Conservation (phyloP, 2,888 invertebrate genomes). For the Tricholauxania praeusta region DNA sequence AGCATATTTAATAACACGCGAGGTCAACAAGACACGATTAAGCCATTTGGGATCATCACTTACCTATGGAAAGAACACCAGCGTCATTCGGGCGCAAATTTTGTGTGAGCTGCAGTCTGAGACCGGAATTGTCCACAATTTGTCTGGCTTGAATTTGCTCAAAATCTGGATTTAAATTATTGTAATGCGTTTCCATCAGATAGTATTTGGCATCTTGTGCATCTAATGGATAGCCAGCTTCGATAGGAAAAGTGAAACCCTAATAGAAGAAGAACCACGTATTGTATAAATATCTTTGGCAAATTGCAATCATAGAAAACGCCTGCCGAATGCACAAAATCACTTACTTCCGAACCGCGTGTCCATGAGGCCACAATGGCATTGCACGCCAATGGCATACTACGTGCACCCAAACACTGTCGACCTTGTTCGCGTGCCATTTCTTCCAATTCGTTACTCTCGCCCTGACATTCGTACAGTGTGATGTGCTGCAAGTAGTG, state of each 20-base stretch:
- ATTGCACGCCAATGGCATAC: slow-evolving; percentile 71
- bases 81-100: slow-evolving; percentile 74
- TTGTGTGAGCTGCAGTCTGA: slow-evolving; percentile 74
- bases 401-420: slow-evolving; percentile 71
- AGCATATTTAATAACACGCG: no score
- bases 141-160: slow-evolving; percentile 53
- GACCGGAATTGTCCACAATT: slow-evolving; percentile 73
- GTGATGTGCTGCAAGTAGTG: slow-evolving; percentile 75
- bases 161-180: slow-evolving; percentile 69
- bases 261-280: slow-evolving; percentile 47
- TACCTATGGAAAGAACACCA: slow-evolving; percentile 72
- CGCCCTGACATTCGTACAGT: slow-evolving; percentile 75
- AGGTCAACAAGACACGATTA: neutral
- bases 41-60: slow-evolving; percentile 30
- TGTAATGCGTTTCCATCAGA: slow-evolving; percentile 78
- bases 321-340: neutral
- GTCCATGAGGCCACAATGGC: slow-evolving; percentile 77
- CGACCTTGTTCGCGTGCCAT: slow-evolving; percentile 70
- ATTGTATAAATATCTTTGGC: neutral
- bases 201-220: slow-evolving; percentile 72
- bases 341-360: slow-evolving; percentile 72
- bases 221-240: slow-evolving; percentile 77
- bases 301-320: slow-evolving; percentile 17
- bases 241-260: slow-evolving; percentile 75
- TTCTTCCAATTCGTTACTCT: slow-evolving; percentile 68